phyloP scores from a whole-genome alignment of 2,113 vertebrate species.

The Alligator mississippiensis region DNA sequence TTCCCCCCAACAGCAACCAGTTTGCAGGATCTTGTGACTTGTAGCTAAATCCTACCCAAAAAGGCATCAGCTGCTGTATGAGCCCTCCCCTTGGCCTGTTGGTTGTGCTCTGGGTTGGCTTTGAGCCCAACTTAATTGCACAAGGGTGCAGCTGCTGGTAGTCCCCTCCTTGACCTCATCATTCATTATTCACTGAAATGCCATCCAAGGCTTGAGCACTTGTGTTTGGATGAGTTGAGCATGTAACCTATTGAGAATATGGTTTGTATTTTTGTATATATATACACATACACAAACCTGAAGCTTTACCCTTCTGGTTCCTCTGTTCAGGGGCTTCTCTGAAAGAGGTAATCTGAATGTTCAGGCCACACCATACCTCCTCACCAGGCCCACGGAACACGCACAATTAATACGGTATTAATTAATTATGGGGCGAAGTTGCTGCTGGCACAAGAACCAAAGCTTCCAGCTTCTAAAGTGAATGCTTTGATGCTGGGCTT shows the following conservation, averaged over 20 bases:
- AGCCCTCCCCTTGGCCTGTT: neutral
- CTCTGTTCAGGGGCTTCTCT: neutral
- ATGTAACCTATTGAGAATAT: neutral
- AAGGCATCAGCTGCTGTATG: neutral
- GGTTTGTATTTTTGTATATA: accelerated
- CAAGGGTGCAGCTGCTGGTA: slow-evolving; percentile 41
- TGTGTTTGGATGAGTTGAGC: neutral
- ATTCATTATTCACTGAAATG: neutral
- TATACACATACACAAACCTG: neutral
- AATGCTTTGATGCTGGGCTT: slow-evolving; percentile 76
- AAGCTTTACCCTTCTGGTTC: neutral
- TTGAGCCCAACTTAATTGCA: neutral
- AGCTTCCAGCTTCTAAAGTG: slow-evolving; percentile 73
- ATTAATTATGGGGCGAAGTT: slow-evolving; percentile 66
- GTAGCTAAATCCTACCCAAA: neutral
- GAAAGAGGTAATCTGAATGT: neutral
- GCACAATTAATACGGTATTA: slow-evolving; percentile 76
- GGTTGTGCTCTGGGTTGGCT: neutral
- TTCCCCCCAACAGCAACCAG: neutral
- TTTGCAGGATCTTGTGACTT: slow-evolving; percentile 21
- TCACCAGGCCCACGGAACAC: slow-evolving; percentile 37
- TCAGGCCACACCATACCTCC: slow-evolving; percentile 2
- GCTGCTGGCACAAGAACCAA: slow-evolving; percentile 72
- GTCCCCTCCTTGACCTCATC: neutral
- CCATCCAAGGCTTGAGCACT: neutral